phyloP scores from a whole-genome alignment of 2,113 vertebrate species.

The Campylomormyrus tamandua region DNA sequence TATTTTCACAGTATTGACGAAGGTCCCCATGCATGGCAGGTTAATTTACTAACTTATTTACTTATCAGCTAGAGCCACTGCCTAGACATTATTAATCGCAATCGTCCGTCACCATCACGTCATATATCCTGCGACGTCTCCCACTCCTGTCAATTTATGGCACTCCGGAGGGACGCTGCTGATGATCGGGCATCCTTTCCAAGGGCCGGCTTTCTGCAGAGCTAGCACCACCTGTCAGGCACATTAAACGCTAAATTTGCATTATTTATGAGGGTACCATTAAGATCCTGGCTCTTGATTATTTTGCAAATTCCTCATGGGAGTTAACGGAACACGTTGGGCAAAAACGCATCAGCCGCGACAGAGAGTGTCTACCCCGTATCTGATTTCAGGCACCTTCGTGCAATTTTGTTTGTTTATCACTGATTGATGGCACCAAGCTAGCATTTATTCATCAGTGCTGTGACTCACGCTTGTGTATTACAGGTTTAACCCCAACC shows the following conservation, averaged over 20 bases:
- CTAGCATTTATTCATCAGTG: constrained; percentile 44
- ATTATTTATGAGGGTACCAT: constrained; percentile 66
- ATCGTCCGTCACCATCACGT: constrained; percentile 44
- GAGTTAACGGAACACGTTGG: not conserved
- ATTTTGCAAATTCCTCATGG: constrained; percentile 51
- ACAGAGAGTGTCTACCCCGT: not conserved
- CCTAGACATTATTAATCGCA: constrained; percentile 45
- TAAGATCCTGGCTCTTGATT: constrained; percentile 57
- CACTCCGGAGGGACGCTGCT: constrained; percentile 51
- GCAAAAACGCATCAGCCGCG: constrained; percentile 7
- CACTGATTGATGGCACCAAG: constrained; percentile 47
- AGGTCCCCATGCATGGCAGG: not conserved
- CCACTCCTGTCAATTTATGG: constrained; percentile 56
- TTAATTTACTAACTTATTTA: constrained; percentile 29
- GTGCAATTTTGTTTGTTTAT: constrained; percentile 31
- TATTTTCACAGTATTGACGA: not conserved
- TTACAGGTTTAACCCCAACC: constrained; percentile 49
- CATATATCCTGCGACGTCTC: constrained; percentile 49
- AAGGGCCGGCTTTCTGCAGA: constrained; percentile 47
- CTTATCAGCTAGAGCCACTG: constrained; percentile 22
- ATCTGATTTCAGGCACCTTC: not conserved
- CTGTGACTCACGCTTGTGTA: constrained; percentile 43
- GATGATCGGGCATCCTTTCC: constrained; percentile 59
- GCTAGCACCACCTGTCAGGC: constrained; percentile 58
- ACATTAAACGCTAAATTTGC: constrained; percentile 56